Conservation (phyloP, 2,113 vertebrate genomes). For the Takifugu flavidus region DNA sequence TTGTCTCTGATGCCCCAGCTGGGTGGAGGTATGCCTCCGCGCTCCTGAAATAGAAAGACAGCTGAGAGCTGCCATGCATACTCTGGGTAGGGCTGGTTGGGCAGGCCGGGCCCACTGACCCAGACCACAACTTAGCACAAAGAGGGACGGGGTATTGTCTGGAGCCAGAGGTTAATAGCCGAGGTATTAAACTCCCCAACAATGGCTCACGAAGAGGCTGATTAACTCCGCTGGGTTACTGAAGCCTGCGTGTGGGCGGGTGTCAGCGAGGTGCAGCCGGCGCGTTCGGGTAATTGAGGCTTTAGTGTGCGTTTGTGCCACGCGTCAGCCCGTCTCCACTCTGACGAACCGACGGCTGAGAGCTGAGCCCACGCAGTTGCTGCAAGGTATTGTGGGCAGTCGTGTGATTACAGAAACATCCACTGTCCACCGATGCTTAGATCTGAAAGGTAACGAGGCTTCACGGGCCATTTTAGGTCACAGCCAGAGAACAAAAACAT, state of each 20-base stretch:
- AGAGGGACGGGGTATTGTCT: slow-evolving; percentile 68
- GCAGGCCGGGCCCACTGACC: slow-evolving; percentile 49
- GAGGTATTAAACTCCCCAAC: slow-evolving; percentile 42
- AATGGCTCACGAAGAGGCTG: slow-evolving; percentile 59
- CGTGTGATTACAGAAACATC: slow-evolving; percentile 66
- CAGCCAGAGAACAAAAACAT: background rate
- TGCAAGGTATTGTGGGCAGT: slow-evolving; percentile 63
- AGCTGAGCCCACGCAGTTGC: slow-evolving; percentile 66
- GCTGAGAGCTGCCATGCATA: slow-evolving; percentile 70
- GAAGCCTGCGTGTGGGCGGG: slow-evolving; percentile 39
- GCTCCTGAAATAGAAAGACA: slow-evolving; percentile 76
- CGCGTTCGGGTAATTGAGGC: slow-evolving; percentile 55
- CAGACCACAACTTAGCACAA: slow-evolving; percentile 63
- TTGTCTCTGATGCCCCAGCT: slow-evolving; percentile 72
- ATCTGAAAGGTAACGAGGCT: slow-evolving; percentile 61
- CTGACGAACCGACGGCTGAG: slow-evolving; percentile 51
- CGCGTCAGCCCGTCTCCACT: slow-evolving; percentile 61
- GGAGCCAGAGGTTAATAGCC: slow-evolving; percentile 64
- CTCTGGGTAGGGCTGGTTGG: slow-evolving; percentile 54
- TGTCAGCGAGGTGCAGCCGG: slow-evolving; percentile 21
- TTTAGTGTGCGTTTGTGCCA: slow-evolving; percentile 62
- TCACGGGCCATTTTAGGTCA: slow-evolving; percentile 30
- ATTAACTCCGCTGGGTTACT: slow-evolving; percentile 53
- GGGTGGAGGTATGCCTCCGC: slow-evolving; percentile 64
- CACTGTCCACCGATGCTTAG: slow-evolving; percentile 61